Evolutionary conservation across 1,140 invertebrate genomes (phyloP), one percentile per base, ranked within the genome.

Genomic region (Neotoxoptera formosana): DNA sequence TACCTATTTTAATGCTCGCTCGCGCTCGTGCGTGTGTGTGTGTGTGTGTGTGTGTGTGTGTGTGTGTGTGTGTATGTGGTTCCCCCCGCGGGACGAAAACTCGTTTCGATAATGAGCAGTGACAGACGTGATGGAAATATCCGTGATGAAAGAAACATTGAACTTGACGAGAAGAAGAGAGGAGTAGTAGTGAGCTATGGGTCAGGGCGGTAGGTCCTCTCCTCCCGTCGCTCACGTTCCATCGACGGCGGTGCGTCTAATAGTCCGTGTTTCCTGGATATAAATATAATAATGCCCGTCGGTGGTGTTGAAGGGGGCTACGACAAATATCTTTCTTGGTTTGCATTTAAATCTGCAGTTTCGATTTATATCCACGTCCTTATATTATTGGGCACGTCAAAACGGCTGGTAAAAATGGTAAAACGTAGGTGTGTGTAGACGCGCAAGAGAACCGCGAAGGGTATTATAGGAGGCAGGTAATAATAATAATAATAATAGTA

Each of bases 51-150:
- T 30, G 41, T 76, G 21, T n/a, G 60, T n/a, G 60, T n/a, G n/a
- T n/a, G n/a, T n/a, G n/a, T n/a, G 53, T 90, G 89, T 67, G 25
- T 30, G 41, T 76, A 9, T n/a, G 60, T n/a, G 60, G 87, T 51
- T 88, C n/a, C 87, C 47, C 87, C 87, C 87, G 87, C 87, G 48
- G 48, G 21, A 89, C 48, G 20, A 89, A 56, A 89, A 89, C 87
- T 89, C 34, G 87, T 89, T 89, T 89, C n/a, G 48, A 89, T 89
- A 89, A 89, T 53, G 87, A 89, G 87, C 87, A 56, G 87, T 89
- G 87, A 89, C 87, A 89, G 87, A 89, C 87, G 48, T 89, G 87
- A 89, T 89, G 87, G 87, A 89, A 89, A 89, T 56, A 36, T 89
- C 48, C 87, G 48, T 89, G 87, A 89, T 89, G 48, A 89, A 34